Base-by-base conservation (phyloP, 1,140 invertebrate genomes). In the Megathymus violae region DNA sequence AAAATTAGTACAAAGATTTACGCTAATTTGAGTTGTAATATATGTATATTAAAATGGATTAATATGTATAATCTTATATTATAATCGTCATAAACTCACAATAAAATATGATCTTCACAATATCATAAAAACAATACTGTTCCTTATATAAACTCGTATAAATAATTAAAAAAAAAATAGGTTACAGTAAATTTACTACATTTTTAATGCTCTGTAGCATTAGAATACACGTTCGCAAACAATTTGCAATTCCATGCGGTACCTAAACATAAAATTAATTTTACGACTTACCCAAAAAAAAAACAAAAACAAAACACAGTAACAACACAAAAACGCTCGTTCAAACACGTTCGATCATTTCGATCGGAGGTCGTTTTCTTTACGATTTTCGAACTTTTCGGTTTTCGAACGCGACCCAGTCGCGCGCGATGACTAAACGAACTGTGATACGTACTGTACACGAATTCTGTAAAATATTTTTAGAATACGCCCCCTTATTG, bases 401-500 rank as follows among this genome's bases (percentile, higher is more conserved):
- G 64, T 65, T 41, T 80, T 78, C 69, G 73, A 71, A 64, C 69
- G 64, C 67, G 75, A 48, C 74, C 71, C 75, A 71, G 63, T 48
- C 67, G 56, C 61, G 70, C 66, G 71, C 71, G 72, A 77, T 76
- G 62, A 79, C 68, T 78, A 78, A 81, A 31, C 69, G 67, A 62
- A 77, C 74, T 77, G 71, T 71, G 19, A 5, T 54, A 72, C 70
- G 62, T 74, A 11, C 64, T 75, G 75, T 74, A 72, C 69, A 77
- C 40, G 66, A 71, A 74, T 76, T 76, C 76, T 72, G 74, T 67
- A 65, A 62, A 68, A 62, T 86, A 86, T 88, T 85, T 88, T 86
- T 88, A 88, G 85, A 86, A 76, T 76, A 88, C 85, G 85, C 85
- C 85, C 85, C 85, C 83, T 85, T 79, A 68, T 76, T 72, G 71